Conservation (phyloP, 1,140 invertebrate species). For the Papilio polyxenes region DNA sequence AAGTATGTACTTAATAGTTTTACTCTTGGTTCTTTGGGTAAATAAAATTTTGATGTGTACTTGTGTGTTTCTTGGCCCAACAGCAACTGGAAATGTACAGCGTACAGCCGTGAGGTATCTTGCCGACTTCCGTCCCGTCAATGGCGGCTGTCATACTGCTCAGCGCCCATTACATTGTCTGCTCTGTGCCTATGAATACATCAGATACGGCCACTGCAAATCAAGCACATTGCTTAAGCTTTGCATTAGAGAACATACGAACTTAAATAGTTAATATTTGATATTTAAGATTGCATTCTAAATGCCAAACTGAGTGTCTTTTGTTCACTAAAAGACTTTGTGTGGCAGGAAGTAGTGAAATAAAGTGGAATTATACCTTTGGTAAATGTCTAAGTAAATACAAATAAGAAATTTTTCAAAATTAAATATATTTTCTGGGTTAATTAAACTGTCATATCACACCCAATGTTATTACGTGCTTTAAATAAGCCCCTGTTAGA, state of each 20-base stretch:
- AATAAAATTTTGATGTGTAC: not conserved
- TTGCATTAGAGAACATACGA: no score
- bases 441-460: not conserved
- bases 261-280: no score
- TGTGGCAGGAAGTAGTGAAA: no score
- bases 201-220: not conserved
- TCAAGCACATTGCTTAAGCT: not conserved
- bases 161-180: not conserved
- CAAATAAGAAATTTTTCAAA: no score
- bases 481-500: not conserved
- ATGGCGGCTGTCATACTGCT: not conserved
- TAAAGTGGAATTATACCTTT: no score
- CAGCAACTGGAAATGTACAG: conserved; percentile 3
- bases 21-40: no score
- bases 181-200: conserved; percentile 6
- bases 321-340: no score
- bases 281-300: no score
- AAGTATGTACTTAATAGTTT: no score
- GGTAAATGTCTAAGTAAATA: no score
- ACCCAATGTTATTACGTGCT: not conserved
- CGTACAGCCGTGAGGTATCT: not conserved
- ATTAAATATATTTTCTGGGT: not conserved
- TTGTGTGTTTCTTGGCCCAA: not conserved
- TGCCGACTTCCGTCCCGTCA: not conserved
- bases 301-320: no score